Evolutionary conservation across 2,797 vertebrate genomes (phyloP), one percentile per base, ranked within the genome.

Genomic region (Cyclura pinguis): DNA sequence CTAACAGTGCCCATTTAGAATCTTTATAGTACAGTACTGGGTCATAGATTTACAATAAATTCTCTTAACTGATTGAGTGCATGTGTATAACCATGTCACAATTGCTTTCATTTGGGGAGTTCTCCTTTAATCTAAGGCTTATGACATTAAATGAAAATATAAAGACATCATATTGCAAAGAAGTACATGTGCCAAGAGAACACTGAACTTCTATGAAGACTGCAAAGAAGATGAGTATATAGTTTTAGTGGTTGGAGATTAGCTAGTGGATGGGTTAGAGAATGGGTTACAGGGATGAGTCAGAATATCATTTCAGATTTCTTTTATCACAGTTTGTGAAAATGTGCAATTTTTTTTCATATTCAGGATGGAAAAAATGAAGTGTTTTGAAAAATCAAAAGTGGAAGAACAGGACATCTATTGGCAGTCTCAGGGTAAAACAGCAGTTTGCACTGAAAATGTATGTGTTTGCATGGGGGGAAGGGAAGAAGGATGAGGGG

Each of bases 31-130:
- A 90, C 90, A 85, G 90, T 42, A 90, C 89, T 10, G 18, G 89
- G 83, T 90, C 78, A 92, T 95, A 86, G 92, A 38, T 89, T 89
- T 42, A 78, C 42, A 89, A 89, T 84, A 84, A 83, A 84, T 89
- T 86, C 62, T 72, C 6, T 12, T 62, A 32, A 32, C 38, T 52
- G 87, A 12, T 57, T 7, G 0, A 0, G 84, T 62, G 2, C 10
- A 74, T 35, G 0, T 72, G 59, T 88, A 88, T 86, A 62, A 67
- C 13, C 59, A 29, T 1, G 35, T 83, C 35, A 20, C 85, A 92
- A 93, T 93, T 86, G 59, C 69, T 10, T 47, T 91, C 57, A 67
- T 76, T 92, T 83, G 59, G 27, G 42, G 27, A 62, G 59, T 80
- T 87, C 64, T 24, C 32, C 5, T 82, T 86, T 50, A 14, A 84